These are phyloP conservation scores for Helostoma temminkii DNA, from an alignment of 2,797 vertebrate species.

Conservation along the genomic window DNA sequence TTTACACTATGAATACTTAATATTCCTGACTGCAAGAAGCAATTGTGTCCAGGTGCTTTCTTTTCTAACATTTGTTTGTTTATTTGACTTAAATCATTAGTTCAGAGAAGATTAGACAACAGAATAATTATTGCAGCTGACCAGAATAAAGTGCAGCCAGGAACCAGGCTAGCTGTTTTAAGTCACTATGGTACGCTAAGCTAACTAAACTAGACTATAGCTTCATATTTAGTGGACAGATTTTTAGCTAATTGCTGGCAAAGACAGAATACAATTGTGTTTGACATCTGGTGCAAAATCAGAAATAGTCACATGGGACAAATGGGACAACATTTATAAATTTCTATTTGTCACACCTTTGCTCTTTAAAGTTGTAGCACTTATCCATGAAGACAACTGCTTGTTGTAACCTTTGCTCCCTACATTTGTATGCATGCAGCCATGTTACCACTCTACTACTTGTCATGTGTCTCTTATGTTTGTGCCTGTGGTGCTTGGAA, in stretches of 20 bases:
- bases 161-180: neutral
- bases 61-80: neutral
- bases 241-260: neutral
- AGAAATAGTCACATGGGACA: neutral
- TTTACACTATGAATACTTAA: neutral
- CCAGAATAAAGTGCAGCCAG: neutral
- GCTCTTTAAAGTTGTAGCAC: neutral
- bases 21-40: neutral
- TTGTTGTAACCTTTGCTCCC: slow-evolving; percentile 47
- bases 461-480: slow-evolving; percentile 34
- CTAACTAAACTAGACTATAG: neutral
- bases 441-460: slow-evolving; percentile 58
- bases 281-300: neutral
- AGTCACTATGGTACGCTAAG: neutral
- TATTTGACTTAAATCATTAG: neutral
- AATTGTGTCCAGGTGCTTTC: neutral
- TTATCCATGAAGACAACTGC: slow-evolving; percentile 91
- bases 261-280: neutral
- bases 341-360: neutral
- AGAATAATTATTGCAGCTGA: neutral
- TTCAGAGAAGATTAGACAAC: neutral
- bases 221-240: neutral
- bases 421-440: slow-evolving; percentile 54
- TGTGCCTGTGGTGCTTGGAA: slow-evolving; percentile 35
- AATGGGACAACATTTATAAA: neutral